These are phyloP conservation scores for Platichthys flesus DNA, from an alignment of 2,113 vertebrate species.

Conservation along the genomic window DNA sequence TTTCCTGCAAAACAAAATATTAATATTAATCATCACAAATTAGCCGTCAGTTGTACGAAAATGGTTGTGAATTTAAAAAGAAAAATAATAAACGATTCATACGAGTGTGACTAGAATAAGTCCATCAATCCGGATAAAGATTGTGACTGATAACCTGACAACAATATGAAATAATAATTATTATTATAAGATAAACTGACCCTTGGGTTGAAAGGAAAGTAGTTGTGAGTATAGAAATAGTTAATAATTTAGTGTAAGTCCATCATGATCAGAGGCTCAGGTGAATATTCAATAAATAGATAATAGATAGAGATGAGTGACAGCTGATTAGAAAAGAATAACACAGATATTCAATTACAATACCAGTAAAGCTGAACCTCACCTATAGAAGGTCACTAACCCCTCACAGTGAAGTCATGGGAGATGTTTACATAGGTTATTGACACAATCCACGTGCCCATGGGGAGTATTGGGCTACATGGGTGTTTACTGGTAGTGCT, in stretches of 20 bases:
- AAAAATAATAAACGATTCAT: too few species aligned
- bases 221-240: not conserved
- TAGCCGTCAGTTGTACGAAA: not conserved
- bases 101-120: too few species aligned
- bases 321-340: not conserved
- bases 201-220: too few species aligned
- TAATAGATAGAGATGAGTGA: too few species aligned
- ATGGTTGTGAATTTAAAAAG: not conserved
- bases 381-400: not conserved
- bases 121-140: not conserved
- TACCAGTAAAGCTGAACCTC: not conserved
- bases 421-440: not conserved
- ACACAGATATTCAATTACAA: not conserved
- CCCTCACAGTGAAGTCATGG: too few species aligned
- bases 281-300: too few species aligned
- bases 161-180: not conserved
- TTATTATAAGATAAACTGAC: not conserved
- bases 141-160: not conserved
- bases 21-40: not conserved
- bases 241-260: not conserved
- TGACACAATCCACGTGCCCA: not conserved
- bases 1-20: constrained; percentile 86
- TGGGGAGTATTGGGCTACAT: not conserved
- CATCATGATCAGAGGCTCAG: not conserved
- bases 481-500: not conserved